A percentile compares a stretch with the other conserved stretches of the same genome.
These are phyloP conservation scores for Sebastes cheni DNA, from an alignment of 2,797 vertebrate species.

Conservation along the genomic window DNA sequence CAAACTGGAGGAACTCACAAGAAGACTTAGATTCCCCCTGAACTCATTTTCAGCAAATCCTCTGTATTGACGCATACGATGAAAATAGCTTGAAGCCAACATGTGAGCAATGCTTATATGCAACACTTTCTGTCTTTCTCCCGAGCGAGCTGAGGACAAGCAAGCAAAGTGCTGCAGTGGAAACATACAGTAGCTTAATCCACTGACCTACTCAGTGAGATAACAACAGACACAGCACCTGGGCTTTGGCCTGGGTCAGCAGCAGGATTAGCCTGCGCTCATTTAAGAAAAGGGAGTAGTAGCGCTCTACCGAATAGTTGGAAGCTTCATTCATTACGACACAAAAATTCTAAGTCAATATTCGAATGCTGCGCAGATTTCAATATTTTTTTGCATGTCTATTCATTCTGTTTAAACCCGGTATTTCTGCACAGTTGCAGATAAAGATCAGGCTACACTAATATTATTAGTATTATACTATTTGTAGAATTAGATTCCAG, in stretches of 20 bases:
- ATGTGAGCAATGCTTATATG: slow-evolving; percentile 25
- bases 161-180: slow-evolving; percentile 63
- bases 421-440: not conserved
- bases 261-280: slow-evolving; percentile 78
- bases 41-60: slow-evolving; percentile 48
- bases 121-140: slow-evolving; percentile 32
- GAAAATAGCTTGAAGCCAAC: slow-evolving; percentile 43
- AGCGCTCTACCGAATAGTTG: not conserved
- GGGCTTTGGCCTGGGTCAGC: slow-evolving; percentile 78
- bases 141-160: slow-evolving; percentile 31
- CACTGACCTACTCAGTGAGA: slow-evolving; percentile 84
- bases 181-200: slow-evolving; percentile 78
- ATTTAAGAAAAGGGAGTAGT: slow-evolving; percentile 67
- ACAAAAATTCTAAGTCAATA: not conserved
- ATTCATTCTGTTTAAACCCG: not conserved
- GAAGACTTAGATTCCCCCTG: slow-evolving; percentile 25
- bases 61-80: slow-evolving; percentile 9
- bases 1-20: slow-evolving; percentile 36
- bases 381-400: not conserved
- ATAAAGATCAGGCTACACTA: not conserved
- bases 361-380: not conserved
- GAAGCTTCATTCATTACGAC: not conserved
- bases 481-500: not conserved
- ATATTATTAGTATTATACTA: not conserved
- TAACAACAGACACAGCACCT: slow-evolving; percentile 78